These are phyloP conservation scores for Upupa epops DNA, from an alignment of 2,113 vertebrate genomes.

Conservation along the genomic window DNA sequence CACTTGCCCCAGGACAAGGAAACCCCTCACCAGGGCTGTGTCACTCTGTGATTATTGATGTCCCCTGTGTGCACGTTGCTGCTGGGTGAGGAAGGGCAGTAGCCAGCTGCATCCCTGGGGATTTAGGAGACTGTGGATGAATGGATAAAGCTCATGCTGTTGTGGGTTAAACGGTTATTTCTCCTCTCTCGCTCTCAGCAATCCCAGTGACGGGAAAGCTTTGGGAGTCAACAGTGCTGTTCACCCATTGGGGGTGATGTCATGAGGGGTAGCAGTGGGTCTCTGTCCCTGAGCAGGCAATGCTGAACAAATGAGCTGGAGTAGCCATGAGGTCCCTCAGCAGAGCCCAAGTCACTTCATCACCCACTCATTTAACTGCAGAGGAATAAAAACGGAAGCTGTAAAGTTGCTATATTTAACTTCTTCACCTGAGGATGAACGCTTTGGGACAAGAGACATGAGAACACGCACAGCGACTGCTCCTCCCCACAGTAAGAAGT, in stretches of 20 bases:
- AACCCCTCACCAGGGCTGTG: not conserved
- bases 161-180: not conserved
- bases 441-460: not conserved
- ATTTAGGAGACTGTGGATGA: not conserved
- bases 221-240: not conserved
- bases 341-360: not conserved
- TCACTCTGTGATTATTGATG: not conserved
- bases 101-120: rapidly evolving
- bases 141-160: rapidly evolving
- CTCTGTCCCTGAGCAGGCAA: not conserved
- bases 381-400: not conserved
- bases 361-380: rapidly evolving
- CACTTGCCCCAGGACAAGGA: not conserved
- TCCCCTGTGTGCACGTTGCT: rapidly evolving
- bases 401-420: rapidly evolving
- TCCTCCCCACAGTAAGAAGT: not conserved
- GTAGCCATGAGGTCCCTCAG: rapidly evolving
- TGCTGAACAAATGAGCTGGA: rapidly evolving
- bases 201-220: rapidly evolving
- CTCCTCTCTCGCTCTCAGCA: not conserved
- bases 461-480: rapidly evolving
- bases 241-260: rapidly evolving
- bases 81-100: not conserved
- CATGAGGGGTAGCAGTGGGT: not conserved
- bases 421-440: not conserved